Base-by-base conservation (phyloP, 1,140 invertebrate species). In the Pollicipes pollicipes region DNA sequence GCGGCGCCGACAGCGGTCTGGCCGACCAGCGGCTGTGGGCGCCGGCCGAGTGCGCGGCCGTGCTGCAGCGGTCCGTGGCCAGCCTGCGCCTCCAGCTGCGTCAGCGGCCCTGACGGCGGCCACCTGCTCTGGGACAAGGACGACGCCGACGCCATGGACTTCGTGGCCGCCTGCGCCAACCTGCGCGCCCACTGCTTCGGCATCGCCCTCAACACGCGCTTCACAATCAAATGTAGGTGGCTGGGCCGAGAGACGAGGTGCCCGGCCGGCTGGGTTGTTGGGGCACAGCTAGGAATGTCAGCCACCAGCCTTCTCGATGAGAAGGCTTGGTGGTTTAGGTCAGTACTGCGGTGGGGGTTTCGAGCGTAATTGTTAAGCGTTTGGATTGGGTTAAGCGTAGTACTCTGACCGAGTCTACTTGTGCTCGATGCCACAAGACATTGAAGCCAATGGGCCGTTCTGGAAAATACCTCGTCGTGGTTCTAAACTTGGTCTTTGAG, bases 101-200 rank as follows among this genome's bases (percentile, higher is more conserved):
- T 68, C 66, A 30, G 29, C 63, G 63, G 21, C 79, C 83, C 3
- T n/a, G 83, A 84, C 16, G 85, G 83, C 35, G 88, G 90, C 75
- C 87, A 88, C 76, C 82, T 98, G 0, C 85, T 93, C 30, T 99
- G 95, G 95, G 96, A 99, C 79, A 99, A 99, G 80, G 97, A 99
- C 82, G 94, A 98, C 79, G 87, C 90, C 73, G 81, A 85, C 72
- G 88, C 90, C 0, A 93, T 99, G 91, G 89, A 98, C 80, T 99
- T 99, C 83, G 95, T 99, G 3, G 89, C 94, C 0, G 87, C 93
- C 3, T 94, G 93, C 79, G 88, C 95, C 0, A 99, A 99, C 80
- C 88, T 99, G 71, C 83, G 97, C 63, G 87, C 91, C 0, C 82
- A 92, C 75, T 93, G 98, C 75, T 99, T 98, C 81, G 85, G 88